phyloP scores from a whole-genome alignment of 1,140 invertebrate genomes.

The Lethocerus indicus region DNA sequence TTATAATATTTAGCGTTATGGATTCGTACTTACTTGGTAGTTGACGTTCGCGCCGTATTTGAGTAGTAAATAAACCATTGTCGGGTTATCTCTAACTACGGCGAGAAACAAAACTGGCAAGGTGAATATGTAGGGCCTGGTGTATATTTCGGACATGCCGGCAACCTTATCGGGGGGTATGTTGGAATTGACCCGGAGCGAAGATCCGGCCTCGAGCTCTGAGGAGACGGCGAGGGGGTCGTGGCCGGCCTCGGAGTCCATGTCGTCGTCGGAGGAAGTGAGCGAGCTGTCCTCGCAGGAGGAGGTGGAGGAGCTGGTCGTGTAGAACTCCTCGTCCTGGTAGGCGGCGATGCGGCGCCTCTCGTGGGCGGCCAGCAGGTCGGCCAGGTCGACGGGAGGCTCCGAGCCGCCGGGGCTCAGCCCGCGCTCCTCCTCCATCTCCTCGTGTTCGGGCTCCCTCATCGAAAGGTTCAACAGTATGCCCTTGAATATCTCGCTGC shows the following conservation, averaged over 20 bases:
- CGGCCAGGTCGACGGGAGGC: too few relatives aligned
- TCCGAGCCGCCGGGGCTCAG: too few relatives aligned
- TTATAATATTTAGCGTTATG: too few relatives aligned
- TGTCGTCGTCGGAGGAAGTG: too few relatives aligned
- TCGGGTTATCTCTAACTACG: constrained; percentile 29
- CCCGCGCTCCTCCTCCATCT: too few relatives aligned
- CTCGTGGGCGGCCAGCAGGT: constrained; percentile 25
- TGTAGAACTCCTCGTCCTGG: constrained; percentile 15
- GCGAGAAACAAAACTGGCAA: constrained; percentile 36
- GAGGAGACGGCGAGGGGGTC: constrained; percentile 13
- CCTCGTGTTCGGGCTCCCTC: constrained; percentile 18
- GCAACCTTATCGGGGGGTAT: constrained; percentile 19
- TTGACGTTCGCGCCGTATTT: constrained; percentile 33
- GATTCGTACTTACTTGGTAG: constrained; percentile 24
- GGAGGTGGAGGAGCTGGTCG: constrained; percentile 13
- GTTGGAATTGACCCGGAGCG: constrained; percentile 21
- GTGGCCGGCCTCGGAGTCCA: constrained; percentile 13
- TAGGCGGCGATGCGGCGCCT: constrained; percentile 18
- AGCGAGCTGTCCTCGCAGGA: too few relatives aligned
- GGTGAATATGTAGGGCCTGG: constrained; percentile 28
- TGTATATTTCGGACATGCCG: constrained; percentile 28
- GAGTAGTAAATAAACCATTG: constrained; percentile 32
- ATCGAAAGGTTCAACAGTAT: constrained; percentile 26
- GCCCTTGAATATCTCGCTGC: constrained; percentile 27
- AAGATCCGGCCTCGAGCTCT: constrained; percentile 13